These are phyloP conservation scores for Mystacornis crossleyi DNA, from an alignment of 2,113 vertebrate species.

Conservation along the genomic window DNA sequence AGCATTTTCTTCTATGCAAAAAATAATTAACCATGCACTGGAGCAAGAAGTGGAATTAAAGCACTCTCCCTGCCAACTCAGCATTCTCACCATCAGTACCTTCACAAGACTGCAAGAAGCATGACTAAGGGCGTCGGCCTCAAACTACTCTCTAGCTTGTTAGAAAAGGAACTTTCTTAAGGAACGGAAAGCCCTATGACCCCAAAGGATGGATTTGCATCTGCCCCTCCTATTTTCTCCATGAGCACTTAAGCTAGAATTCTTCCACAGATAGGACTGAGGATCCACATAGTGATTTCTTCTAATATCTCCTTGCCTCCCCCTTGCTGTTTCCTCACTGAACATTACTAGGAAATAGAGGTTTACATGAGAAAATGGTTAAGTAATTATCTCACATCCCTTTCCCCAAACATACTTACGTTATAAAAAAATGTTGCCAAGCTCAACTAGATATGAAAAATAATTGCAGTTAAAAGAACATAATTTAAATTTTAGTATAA, in stretches of 20 bases:
- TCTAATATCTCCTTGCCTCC: rapidly evolving
- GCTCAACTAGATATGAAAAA: neutral
- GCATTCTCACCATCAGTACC: neutral
- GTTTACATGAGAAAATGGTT: neutral
- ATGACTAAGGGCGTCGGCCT: rapidly evolving
- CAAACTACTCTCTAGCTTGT: neutral
- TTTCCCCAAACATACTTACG: neutral
- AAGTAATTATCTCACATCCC: neutral
- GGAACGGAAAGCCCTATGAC: neutral
- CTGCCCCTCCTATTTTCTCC: neutral
- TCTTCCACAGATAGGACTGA: neutral
- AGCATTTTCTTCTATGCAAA: neutral
- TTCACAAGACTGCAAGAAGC: neutral
- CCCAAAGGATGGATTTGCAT: neutral
- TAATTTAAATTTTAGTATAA: neutral
- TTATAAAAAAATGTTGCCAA: neutral
- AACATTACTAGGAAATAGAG: neutral
- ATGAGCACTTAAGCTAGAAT: neutral
- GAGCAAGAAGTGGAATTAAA: neutral
- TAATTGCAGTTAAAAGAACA: neutral
- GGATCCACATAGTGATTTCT: neutral
- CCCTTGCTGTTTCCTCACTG: neutral
- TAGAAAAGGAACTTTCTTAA: neutral
- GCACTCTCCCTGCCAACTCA: neutral
- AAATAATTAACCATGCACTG: slow-evolving; percentile 1